Evolutionary conservation across 2,797 vertebrate species (phyloP), one percentile per base, ranked within the genome.

Genomic region (Euthynnus affinis): DNA sequence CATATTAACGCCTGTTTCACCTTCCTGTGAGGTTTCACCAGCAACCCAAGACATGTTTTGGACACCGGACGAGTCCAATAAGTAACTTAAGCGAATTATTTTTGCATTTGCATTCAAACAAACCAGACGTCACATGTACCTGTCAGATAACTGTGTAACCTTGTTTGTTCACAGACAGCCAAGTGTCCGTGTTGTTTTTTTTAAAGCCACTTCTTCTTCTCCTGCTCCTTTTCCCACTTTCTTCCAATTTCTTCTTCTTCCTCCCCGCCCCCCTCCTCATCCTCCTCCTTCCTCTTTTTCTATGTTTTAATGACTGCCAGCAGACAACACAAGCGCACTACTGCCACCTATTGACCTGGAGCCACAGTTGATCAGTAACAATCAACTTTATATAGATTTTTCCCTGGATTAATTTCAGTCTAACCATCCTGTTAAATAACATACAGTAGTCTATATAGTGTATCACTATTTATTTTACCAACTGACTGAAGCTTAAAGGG

Each of bases 131-230:
- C 58, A 71, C 60, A 80, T 86, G 74, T 91, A 92, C 88, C 89
- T 92, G 46, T 75, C 23, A 40, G 61, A 67, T 73, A 80, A 81
- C 22, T 86, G 77, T 89, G 75, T 87, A 90, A 90, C 88, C 89
- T 91, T 88, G 87, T 93, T 92, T 92, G 80, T 87, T 63, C 71
- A 88, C 88, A 87, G 81, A 87, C 81, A 86, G 79, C 81, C 76
- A 88, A 85, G 71, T 83, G 83, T 42, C 87, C 89, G 84, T 89
- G 85, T 85, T 89, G 76, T 90, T 88, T 85, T 84, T 90, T 88
- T 60, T 69, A 68, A 57, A 81, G 73, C 80, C 72, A 65, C 82
- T 89, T 89, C 88, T 90, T 84, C 88, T 91, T 82, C 86, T 44
- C 15, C 62, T 63, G 49, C 53, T 69, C 58, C 40, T 74, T 70